Evolutionary conservation across 92 coral and sea anemone species (phyloP).

Genomic region (Parazoanthus darwini): DNA sequence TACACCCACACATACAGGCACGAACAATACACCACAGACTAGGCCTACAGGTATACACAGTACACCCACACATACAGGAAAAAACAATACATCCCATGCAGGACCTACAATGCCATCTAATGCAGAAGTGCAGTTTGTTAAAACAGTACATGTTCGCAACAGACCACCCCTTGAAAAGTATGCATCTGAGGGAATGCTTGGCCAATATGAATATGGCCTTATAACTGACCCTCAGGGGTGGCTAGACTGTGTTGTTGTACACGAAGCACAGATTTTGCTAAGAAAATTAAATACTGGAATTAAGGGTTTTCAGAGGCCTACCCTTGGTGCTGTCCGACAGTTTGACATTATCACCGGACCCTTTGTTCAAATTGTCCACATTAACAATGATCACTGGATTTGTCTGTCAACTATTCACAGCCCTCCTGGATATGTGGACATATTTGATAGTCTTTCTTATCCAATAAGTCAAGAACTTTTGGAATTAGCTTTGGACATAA

Average conservation of each 20-base stretch:
- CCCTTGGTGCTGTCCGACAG: too few species aligned
- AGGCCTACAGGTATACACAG: constrained; percentile 17
- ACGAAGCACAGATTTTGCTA: constrained; percentile 54
- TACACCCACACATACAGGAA: too few species aligned
- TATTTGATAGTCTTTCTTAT: too few species aligned
- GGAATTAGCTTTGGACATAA: too few species aligned
- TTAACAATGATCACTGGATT: too few species aligned
- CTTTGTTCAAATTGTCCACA: too few species aligned
- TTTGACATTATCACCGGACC: too few species aligned
- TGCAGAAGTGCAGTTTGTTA: not conserved
- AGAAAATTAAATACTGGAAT: constrained; percentile 37
- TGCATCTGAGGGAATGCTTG: constrained; percentile 50
- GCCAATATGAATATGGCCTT: constrained; percentile 49
- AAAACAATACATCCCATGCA: constrained; percentile 24
- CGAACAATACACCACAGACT: not conserved
- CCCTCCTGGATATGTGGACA: too few species aligned
- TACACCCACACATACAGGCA: not conserved
- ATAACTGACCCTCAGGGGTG: constrained; percentile 54
- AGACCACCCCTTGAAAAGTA: constrained; percentile 49
- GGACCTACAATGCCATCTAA: constrained; percentile 3
- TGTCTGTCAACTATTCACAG: too few species aligned
- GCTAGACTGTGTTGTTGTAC: constrained; percentile 64
- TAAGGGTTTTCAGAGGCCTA: constrained; percentile 48
- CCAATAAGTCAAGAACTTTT: too few species aligned
- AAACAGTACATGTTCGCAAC: not conserved